These are phyloP conservation scores for Apistogramma diplotaenia DNA, from an alignment of 2,113 vertebrate species.

Conservation along the genomic window DNA sequence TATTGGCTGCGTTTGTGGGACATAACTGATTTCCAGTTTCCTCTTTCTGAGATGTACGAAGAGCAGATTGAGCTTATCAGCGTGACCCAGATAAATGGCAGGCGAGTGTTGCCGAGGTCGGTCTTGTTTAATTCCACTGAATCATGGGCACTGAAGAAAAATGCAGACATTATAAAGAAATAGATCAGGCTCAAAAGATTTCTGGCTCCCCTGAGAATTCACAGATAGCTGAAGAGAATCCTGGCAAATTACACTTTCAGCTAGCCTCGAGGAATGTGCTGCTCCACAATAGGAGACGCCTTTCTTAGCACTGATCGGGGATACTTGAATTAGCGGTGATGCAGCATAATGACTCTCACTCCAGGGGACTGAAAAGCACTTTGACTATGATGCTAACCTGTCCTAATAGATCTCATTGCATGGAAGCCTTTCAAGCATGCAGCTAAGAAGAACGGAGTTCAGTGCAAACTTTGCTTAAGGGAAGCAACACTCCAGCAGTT, in stretches of 20 bases:
- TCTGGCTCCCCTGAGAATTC: slow-evolving; percentile 33
- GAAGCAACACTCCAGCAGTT: slow-evolving; percentile 28
- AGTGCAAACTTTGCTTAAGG: slow-evolving; percentile 57
- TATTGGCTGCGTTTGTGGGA: not conserved
- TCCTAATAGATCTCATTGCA: slow-evolving; percentile 49
- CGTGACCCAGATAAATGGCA: slow-evolving; percentile 63
- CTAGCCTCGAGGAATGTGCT: slow-evolving; percentile 23
- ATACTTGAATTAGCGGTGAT: slow-evolving; percentile 22
- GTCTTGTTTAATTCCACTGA: slow-evolving; percentile 62
- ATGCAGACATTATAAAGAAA: slow-evolving; percentile 45
- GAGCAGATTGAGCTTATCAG: slow-evolving; percentile 54
- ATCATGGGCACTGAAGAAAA: slow-evolving; percentile 44
- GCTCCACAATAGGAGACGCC: slow-evolving; percentile 29
- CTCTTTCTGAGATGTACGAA: slow-evolving; percentile 25
- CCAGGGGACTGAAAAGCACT: slow-evolving; percentile 22
- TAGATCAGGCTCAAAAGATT: slow-evolving; percentile 48
- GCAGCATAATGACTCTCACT: slow-evolving; percentile 30
- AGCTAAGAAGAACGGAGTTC: slow-evolving; percentile 34
- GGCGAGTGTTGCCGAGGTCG: slow-evolving; percentile 39
- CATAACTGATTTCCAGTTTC: slow-evolving; percentile 19
- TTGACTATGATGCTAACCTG: slow-evolving; percentile 60
- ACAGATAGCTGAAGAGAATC: slow-evolving; percentile 44
- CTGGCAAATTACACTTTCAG: slow-evolving; percentile 39
- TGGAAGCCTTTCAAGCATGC: slow-evolving; percentile 21
- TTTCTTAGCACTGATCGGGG: slow-evolving; percentile 19